phyloP scores from a whole-genome alignment of 2,113 vertebrate genomes.

The Corythornis cristatus region DNA sequence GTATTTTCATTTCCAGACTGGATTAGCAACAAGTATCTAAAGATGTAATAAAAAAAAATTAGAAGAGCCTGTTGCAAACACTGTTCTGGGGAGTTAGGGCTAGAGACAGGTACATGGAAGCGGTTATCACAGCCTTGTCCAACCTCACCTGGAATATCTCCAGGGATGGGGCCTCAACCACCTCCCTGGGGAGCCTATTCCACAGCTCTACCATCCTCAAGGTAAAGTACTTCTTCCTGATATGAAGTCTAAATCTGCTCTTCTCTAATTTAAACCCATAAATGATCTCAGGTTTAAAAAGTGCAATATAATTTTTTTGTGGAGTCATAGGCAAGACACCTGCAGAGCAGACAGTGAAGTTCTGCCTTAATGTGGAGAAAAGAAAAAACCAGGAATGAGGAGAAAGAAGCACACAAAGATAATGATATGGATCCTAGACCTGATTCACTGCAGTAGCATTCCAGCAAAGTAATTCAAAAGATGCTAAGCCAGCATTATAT shows the following conservation, averaged over 20 bases:
- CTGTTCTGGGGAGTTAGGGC: background rate
- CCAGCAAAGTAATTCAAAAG: conserved; percentile 45
- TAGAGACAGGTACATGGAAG: background rate
- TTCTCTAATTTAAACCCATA: too few species aligned
- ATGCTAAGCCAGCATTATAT: conserved; percentile 32
- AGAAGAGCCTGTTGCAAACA: background rate
- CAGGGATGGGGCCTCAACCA: too few species aligned
- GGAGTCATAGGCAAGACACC: background rate
- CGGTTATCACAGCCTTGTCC: background rate
- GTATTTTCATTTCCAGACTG: background rate
- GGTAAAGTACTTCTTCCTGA: too few species aligned
- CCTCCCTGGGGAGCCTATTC: too few species aligned
- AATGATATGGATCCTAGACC: background rate
- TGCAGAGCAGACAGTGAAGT: background rate
- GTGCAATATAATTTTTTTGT: background rate
- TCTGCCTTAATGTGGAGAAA: background rate
- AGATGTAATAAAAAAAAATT: background rate
- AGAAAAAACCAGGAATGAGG: background rate
- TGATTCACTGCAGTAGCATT: conserved; percentile 26
- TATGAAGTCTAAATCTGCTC: too few species aligned
- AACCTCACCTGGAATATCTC: too few species aligned
- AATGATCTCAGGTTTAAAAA: background rate
- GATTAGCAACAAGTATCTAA: background rate
- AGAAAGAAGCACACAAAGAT: background rate
- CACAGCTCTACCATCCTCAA: too few species aligned